Evolutionary conservation across 2,888 invertebrate genomes (phyloP).

Genomic region (Heliconius ethilla): DNA sequence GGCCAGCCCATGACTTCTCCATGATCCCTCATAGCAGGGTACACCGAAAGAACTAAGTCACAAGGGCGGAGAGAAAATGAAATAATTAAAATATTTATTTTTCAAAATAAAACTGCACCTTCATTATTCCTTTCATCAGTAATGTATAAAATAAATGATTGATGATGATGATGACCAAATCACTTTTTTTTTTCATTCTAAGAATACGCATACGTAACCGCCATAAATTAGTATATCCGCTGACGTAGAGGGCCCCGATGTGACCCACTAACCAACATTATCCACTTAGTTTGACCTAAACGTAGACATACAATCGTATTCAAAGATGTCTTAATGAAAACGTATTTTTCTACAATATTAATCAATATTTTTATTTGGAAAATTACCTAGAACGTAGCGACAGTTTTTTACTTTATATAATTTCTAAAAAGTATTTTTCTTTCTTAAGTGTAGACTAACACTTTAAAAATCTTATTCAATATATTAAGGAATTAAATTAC

Average conservation of each 20-base stretch:
- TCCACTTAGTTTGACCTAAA: conserved; percentile 31
- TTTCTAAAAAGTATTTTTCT: too few species aligned
- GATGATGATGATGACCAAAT: background rate
- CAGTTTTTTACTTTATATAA: too few species aligned
- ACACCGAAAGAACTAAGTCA: too few species aligned
- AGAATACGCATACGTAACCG: background rate
- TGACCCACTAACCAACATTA: conserved; percentile 40
- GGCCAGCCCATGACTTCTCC: too few species aligned
- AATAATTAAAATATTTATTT: background rate
- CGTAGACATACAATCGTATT: background rate
- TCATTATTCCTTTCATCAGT: too few species aligned
- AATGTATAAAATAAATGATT: too few species aligned
- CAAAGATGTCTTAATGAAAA: background rate
- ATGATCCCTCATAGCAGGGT: too few species aligned
- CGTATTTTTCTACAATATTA: too few species aligned
- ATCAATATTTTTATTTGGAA: too few species aligned
- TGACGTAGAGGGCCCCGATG: conserved; percentile 30
- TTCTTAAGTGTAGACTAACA: too few species aligned
- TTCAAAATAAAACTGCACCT: background rate
- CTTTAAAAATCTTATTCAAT: background rate
- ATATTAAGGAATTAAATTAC: background rate
- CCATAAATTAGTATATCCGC: conserved; percentile 30
- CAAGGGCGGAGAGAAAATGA: background rate
- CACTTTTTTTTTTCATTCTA: too few species aligned
- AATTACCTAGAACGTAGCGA: too few species aligned